Conservation (phyloP, 1,140 invertebrate species). For the Magallana ariakensis region DNA sequence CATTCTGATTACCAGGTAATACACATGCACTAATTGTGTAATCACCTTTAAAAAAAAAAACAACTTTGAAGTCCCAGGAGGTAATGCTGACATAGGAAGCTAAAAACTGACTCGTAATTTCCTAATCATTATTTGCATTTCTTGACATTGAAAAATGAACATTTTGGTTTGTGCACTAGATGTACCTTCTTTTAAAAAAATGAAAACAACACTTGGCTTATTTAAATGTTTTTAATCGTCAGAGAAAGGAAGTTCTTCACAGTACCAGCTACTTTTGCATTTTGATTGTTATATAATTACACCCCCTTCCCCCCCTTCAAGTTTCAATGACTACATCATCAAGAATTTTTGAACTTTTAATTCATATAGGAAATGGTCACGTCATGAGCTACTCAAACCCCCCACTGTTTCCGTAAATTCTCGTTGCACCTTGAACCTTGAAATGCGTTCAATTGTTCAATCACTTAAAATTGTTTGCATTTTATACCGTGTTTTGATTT, state of each 20-base stretch:
- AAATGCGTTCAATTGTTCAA: neutral
- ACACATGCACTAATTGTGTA: too few relatives aligned
- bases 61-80: too few relatives aligned
- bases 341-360: neutral
- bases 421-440: neutral
- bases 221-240: neutral
- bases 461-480: neutral
- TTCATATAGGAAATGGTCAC: neutral
- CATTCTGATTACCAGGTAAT: too few relatives aligned
- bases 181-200: slow-evolving; percentile 10
- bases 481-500: neutral
- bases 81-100: too few relatives aligned
- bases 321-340: slow-evolving; percentile 4
- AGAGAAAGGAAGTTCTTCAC: slow-evolving; percentile 21
- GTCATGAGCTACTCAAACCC: neutral
- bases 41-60: too few relatives aligned
- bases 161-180: neutral
- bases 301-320: neutral
- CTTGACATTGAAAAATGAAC: too few relatives aligned
- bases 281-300: slow-evolving; percentile 23
- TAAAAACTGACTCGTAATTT: too few relatives aligned
- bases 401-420: neutral
- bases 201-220: neutral
- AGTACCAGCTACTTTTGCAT: neutral
- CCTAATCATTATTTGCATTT: too few relatives aligned